Conservation (phyloP, 2,888 invertebrate species). For the Yponomeuta sedellus region DNA sequence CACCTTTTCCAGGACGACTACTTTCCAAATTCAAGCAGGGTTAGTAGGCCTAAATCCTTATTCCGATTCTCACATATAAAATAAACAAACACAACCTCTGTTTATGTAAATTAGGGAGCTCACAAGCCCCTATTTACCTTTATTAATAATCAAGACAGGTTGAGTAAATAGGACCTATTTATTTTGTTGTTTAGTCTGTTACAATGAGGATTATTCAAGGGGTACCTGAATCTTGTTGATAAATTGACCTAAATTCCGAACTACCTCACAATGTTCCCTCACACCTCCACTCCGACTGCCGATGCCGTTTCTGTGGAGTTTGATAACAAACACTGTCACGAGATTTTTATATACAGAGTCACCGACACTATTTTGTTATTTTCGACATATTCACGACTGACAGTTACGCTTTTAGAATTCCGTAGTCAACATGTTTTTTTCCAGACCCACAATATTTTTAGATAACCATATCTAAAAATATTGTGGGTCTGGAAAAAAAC, state of each 20-base stretch:
- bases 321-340: too few relatives aligned
- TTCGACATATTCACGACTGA: too few relatives aligned
- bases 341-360: too few relatives aligned
- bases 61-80: not conserved
- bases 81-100: not conserved
- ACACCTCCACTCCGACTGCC: not conserved
- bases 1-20: too few relatives aligned
- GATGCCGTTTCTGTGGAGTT: too few relatives aligned
- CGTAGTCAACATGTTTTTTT: too few relatives aligned
- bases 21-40: not conserved
- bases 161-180: constrained; percentile 38
- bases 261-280: not conserved
- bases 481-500: too few relatives aligned
- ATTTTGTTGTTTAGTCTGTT: constrained; percentile 43
- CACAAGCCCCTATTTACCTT: not conserved
- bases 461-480: too few relatives aligned
- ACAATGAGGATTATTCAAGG: not conserved
- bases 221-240: not conserved
- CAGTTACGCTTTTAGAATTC: too few relatives aligned
- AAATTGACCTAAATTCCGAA: not conserved
- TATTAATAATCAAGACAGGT: constrained; percentile 1
- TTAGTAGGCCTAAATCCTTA: not conserved
- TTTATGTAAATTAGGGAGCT: not conserved
- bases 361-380: too few relatives aligned
- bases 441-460: too few relatives aligned